A percentile compares a stretch with the other conserved stretches of the same genome.
Conservation (phyloP, 2,113 vertebrate species). For the Megaceryle torquata region DNA sequence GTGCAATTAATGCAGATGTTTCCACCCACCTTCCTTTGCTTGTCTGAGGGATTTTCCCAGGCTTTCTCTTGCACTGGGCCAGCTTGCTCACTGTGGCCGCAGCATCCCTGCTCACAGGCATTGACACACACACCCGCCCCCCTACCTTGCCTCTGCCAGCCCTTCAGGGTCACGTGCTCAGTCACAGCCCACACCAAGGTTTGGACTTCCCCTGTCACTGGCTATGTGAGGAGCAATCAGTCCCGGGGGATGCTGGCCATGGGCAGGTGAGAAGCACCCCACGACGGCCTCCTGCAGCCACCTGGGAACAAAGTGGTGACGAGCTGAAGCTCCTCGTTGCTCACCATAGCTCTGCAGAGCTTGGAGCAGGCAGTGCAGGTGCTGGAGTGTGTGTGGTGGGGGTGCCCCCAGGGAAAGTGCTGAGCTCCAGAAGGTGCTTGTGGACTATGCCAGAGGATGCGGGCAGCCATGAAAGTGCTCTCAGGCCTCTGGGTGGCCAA, state of each 20-base stretch:
- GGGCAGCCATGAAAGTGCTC: background rate
- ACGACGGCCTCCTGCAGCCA: background rate
- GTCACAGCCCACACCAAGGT: background rate
- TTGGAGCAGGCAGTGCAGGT: rapidly evolving
- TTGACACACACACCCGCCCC: background rate
- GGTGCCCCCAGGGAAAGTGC: background rate
- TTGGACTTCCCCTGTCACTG: background rate
- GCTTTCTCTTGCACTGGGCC: rapidly evolving
- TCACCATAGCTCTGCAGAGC: background rate
- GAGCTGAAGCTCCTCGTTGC: background rate
- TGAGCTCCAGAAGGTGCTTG: background rate
- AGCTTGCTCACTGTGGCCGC: background rate
- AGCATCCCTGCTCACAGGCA: background rate
- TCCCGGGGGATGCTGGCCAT: background rate
- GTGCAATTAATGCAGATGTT: background rate
- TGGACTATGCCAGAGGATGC: too few relatives aligned
- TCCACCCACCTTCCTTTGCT: background rate
- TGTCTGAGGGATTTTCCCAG: background rate
- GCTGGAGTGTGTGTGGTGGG: background rate
- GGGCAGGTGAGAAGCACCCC: rapidly evolving
- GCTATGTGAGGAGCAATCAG: rapidly evolving
- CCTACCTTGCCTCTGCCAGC: background rate
- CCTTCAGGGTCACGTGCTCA: rapidly evolving
- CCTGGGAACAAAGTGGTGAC: rapidly evolving
- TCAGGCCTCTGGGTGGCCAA: background rate